Conservation (phyloP, 2,113 vertebrate species). For the Coregonus clupeaformis region DNA sequence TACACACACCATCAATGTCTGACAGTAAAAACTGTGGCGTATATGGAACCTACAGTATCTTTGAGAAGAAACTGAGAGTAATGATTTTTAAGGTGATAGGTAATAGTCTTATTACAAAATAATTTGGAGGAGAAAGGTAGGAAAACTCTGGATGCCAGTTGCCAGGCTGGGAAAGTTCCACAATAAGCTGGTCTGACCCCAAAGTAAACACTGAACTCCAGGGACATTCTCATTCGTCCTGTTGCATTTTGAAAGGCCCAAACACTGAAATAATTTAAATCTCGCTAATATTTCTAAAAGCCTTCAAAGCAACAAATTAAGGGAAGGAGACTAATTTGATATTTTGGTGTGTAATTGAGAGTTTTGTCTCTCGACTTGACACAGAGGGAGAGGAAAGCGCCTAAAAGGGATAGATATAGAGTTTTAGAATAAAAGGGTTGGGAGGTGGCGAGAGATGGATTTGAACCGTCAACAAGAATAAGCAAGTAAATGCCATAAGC, state of each 20-base stretch:
- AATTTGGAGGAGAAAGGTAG: too few species aligned
- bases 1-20: neutral
- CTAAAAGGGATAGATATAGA: neutral
- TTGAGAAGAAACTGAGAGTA: too few species aligned
- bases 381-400: neutral
- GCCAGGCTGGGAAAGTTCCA: too few species aligned
- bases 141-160: too few species aligned
- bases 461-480: too few species aligned
- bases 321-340: slow-evolving; percentile 26
- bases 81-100: too few species aligned
- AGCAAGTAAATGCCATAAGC: too few species aligned
- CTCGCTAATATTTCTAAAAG: slow-evolving; percentile 7
- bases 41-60: neutral
- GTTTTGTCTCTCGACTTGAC: slow-evolving; percentile 10
- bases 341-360: slow-evolving; percentile 27
- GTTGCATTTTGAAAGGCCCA: neutral
- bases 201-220: too few species aligned
- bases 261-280: slow-evolving; percentile 12
- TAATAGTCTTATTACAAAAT: too few species aligned
- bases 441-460: too few species aligned
- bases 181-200: too few species aligned
- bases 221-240: too few species aligned
- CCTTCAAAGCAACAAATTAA: neutral
- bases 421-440: neutral
- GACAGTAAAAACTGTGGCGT: neutral